Base-by-base conservation (phyloP, 2,113 vertebrate species). In the Lepidothrix coronata region DNA sequence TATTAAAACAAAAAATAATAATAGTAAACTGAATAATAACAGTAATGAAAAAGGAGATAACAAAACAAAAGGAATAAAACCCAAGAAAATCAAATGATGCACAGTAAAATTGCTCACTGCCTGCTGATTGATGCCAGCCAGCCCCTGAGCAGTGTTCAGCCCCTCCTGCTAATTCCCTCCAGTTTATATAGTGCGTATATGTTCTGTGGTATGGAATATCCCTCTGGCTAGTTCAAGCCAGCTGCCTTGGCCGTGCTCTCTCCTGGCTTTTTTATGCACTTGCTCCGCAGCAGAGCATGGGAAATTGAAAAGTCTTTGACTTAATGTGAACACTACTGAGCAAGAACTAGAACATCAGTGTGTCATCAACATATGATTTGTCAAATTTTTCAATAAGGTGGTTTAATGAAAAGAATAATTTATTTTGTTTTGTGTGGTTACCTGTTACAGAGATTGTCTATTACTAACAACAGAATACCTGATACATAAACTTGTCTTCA, bases 331-430 rank as follows among this genome's bases (percentile, higher is more conserved):
- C 14, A 11, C 5, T 18, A 22, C 28, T 39, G 39, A 30, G 7
- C 10, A 82, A 15, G 7, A 54, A 15, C 14, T 68, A 30, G 67
- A 75, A 41, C 9, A 54, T 25, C 0, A 0, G 37, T 37, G 37
- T 28, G 22, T 21, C 30, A 48, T 25, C 54, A n/a, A 18, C 16
- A 14, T 21, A 24, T 31, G 46, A 7, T 35, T 89, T 71, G 49
- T 67, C 83, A 84, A 63, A 30, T 28, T 72, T 88, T 83, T 68
- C 78, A 80, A 1, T 51, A 31, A 67, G 12, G 18, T 59, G 5
- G 14, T 51, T 85, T 77, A 83, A 66, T 39, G 15, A 70, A 94
- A 83, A 57, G 19, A 93, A 37, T 27, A 27, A 52, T 52, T 81
- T 43, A 8, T 70, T 59, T 71, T 51, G 7, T 65, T 85, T 90